Base-by-base conservation (phyloP, 2,888 invertebrate species). In the Pseudococcus longispinus region DNA sequence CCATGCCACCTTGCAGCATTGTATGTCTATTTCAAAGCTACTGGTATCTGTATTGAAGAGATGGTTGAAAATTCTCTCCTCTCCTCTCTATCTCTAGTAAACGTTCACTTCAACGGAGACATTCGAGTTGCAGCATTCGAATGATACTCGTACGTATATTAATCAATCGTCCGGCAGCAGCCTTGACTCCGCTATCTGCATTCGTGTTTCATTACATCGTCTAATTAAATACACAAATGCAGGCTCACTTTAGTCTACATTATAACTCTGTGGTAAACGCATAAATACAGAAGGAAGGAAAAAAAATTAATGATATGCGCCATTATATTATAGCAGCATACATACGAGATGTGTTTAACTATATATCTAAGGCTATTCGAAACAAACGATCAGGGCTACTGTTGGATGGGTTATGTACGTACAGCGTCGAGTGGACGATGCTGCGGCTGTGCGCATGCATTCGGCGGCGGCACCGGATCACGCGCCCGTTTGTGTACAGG, bases 271-370 rank as follows among this genome's bases (percentile, higher is more conserved):
- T 32, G 15, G 13, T 70, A 70, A 70, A 70, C 60, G 60, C 20
- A 70, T 15, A 70, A 32, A 32, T 32, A 32, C 32, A 32, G 32
- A 32, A 29, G 26, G 29, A 70, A 65, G n/a, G n/a, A 70, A 70
- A 70, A 70, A 70, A 70, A 70, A 29, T 70, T 70, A 70, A 70
- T 70, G 70, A 70, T 70, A 70, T 70, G 70, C 70, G 70, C 70
- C 70, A 70, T 70, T 70, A 70, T 70, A 23, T 5, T n/a, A 65
- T 51, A 32, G n/a, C 13, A 51, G 60, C 20, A 60, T 60, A 60
- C 8, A 3, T 60, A 60, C 23, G n/a, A n/a, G 13, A 13, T 51
- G 13, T 9, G 51, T 23, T 20, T 23, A 23, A 60, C 20, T 20
- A 23, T 60, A 23, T 29, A 70, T 29, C 60, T 23, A 65, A 5